phyloP scores from a whole-genome alignment of 2,888 invertebrate genomes.

The Neoitamus cyanurus region DNA sequence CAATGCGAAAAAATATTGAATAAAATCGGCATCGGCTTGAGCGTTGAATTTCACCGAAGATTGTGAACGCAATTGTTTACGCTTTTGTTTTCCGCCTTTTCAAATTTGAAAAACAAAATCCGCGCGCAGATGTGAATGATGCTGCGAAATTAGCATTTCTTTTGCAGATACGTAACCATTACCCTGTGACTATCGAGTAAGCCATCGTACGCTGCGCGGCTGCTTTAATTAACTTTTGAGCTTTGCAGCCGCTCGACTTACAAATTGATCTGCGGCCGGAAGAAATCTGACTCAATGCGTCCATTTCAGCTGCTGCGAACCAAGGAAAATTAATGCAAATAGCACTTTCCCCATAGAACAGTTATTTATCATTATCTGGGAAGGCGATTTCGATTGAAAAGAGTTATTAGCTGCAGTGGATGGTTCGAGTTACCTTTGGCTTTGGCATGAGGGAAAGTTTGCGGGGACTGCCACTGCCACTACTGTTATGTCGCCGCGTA shows the following conservation, averaged over 20 bases:
- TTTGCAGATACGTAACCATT: background rate
- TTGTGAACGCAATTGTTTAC: background rate
- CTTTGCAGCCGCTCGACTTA: background rate
- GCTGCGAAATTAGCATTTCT: background rate
- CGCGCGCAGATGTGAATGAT: background rate
- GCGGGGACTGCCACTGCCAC: too few relatives aligned
- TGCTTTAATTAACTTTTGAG: background rate
- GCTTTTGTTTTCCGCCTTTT: background rate
- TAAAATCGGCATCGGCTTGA: background rate
- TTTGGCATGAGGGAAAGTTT: background rate
- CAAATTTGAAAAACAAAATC: background rate
- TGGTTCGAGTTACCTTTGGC: background rate
- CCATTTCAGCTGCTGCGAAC: background rate
- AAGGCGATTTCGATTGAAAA: background rate
- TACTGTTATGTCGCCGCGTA: too few relatives aligned
- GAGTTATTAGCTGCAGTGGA: background rate
- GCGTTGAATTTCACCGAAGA: background rate
- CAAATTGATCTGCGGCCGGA: background rate
- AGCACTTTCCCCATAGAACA: background rate
- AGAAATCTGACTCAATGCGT: background rate
- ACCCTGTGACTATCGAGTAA: background rate
- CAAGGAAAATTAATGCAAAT: background rate
- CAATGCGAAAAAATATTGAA: background rate
- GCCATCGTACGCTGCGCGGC: background rate
- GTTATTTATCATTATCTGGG: background rate